phyloP scores from a whole-genome alignment of 2,113 vertebrate genomes.

The Tympanuchus pallidicinctus region DNA sequence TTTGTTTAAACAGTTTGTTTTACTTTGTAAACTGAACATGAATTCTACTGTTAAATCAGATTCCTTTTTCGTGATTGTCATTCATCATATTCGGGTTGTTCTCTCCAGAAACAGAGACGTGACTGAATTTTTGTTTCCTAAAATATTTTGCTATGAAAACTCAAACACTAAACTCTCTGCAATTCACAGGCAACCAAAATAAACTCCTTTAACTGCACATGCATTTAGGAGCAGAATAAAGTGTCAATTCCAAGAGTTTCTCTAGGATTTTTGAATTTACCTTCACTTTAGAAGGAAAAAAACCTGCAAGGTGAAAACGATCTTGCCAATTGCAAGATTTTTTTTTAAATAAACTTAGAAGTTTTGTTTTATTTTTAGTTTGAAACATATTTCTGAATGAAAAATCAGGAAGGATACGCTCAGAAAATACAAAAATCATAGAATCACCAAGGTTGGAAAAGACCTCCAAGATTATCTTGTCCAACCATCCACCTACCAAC shows the following conservation, averaged over 20 bases:
- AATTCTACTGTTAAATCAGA: constrained; percentile 15
- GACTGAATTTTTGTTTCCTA: neutral
- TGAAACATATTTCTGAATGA: neutral
- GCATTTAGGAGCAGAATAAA: neutral
- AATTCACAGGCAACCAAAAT: neutral
- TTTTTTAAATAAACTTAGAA: neutral
- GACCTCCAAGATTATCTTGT: too few relatives aligned
- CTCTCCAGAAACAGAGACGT: neutral
- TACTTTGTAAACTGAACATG: neutral
- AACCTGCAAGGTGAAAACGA: neutral
- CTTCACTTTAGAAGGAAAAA: neutral
- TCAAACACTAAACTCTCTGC: neutral
- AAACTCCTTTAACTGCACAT: neutral
- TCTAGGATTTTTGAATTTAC: neutral
- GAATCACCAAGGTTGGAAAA: too few relatives aligned
- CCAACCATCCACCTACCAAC: too few relatives aligned
- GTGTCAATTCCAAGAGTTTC: neutral
- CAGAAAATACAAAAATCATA: neutral
- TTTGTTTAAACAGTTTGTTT: constrained; percentile 1
- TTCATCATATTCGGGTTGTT: neutral
- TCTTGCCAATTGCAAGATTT: neutral
- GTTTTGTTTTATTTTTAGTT: neutral
- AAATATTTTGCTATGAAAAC: neutral
- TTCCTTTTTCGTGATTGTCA: neutral
- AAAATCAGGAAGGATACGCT: neutral